A percentile compares a stretch with the other conserved stretches of the same genome.
Evolutionary conservation across 2,797 vertebrate genomes (phyloP).

Genomic region (Notolepis coatsorum): DNA sequence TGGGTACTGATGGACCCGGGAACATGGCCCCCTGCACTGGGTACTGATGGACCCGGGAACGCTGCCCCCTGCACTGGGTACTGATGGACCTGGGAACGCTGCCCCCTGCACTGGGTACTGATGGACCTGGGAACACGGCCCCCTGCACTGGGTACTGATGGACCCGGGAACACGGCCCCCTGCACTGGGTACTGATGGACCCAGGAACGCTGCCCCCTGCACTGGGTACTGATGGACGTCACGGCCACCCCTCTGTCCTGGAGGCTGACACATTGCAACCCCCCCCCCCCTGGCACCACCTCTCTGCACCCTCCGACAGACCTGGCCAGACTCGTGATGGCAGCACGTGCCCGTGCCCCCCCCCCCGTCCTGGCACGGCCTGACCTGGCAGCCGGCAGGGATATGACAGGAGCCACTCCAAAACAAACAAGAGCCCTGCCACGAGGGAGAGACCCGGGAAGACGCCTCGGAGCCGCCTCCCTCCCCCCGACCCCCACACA

Average conservation of each 20-base stretch:
- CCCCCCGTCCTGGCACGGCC: slow-evolving; percentile 39
- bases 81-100: too few species aligned
- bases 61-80: too few species aligned
- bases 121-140: slow-evolving; percentile 31
- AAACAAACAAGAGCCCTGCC: slow-evolving; percentile 53
- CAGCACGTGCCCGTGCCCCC: slow-evolving; percentile 55
- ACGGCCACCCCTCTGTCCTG: slow-evolving; percentile 19
- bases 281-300: slow-evolving; percentile 22
- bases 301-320: slow-evolving; percentile 60
- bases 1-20: slow-evolving; percentile 42
- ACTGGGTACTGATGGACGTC: slow-evolving; percentile 38
- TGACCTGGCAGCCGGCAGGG: slow-evolving; percentile 43
- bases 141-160: slow-evolving; percentile 45
- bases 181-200: slow-evolving; percentile 40
- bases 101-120: slow-evolving; percentile 34
- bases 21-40: too few species aligned
- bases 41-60: slow-evolving; percentile 49
- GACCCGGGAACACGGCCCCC: too few species aligned
- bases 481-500: background rate
- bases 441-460: slow-evolving; percentile 34
- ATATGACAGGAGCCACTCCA: slow-evolving; percentile 41
- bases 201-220: too few species aligned
- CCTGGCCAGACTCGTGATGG: slow-evolving; percentile 55
- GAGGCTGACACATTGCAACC: slow-evolving; percentile 58
- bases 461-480: background rate